Evolutionary conservation across 2,888 invertebrate species (phyloP).

Genomic region (Lutraria lutraria): DNA sequence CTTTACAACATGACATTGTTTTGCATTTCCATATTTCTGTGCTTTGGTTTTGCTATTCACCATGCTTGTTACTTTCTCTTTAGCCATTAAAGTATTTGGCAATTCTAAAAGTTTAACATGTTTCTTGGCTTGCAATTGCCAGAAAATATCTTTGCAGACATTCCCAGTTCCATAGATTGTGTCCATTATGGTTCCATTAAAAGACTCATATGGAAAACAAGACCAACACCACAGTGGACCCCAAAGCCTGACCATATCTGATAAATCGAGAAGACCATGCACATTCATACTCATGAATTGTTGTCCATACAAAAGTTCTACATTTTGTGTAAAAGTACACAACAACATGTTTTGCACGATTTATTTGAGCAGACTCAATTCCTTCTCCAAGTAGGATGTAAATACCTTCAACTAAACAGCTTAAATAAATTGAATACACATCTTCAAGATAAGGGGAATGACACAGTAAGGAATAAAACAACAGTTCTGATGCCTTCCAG

Average conservation of each 20-base stretch:
- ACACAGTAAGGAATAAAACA: constrained; percentile 63
- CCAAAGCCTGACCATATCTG: constrained; percentile 50
- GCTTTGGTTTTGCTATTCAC: not conserved
- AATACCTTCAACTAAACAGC: constrained; percentile 53
- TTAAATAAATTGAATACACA: constrained; percentile 50
- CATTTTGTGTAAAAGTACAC: constrained; percentile 39
- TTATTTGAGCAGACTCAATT: constrained; percentile 40
- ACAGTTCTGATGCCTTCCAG: constrained; percentile 64
- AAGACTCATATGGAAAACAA: constrained; percentile 61
- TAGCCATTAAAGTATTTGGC: not conserved
- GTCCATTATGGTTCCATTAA: constrained; percentile 60
- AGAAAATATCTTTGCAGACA: constrained; percentile 58
- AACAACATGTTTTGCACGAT: constrained; percentile 46
- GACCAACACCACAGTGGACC: constrained; percentile 60
- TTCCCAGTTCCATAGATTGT: constrained; percentile 62
- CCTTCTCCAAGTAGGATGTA: constrained; percentile 56
- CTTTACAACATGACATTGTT: constrained; percentile 28
- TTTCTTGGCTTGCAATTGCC: constrained; percentile 61
- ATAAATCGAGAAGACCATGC: constrained; percentile 54
- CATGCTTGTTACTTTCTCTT: constrained; percentile 16
- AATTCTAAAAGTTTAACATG: constrained; percentile 18
- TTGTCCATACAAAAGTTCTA: constrained; percentile 38
- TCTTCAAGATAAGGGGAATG: constrained; percentile 38
- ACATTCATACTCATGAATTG: constrained; percentile 55
- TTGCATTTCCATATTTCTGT: constrained; percentile 7